phyloP scores from a whole-genome alignment of 2,888 invertebrate species.

The Protonemura montana region DNA sequence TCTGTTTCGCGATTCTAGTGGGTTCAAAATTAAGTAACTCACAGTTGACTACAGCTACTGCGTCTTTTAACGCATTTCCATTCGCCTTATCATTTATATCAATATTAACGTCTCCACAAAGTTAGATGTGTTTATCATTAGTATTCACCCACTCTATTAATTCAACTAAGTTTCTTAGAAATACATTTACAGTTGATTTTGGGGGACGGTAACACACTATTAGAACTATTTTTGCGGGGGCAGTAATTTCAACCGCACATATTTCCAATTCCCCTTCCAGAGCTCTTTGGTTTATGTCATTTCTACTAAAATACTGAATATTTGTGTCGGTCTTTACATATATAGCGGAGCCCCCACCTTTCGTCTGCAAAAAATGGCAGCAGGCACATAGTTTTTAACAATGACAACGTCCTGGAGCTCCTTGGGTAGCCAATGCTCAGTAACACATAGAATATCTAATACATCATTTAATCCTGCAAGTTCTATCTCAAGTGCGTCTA shows the following conservation, averaged over 20 bases:
- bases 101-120: neutral
- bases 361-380: neutral
- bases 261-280: neutral
- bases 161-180: neutral
- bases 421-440: neutral
- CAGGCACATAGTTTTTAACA: neutral
- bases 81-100: neutral
- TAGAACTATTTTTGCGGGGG: neutral
- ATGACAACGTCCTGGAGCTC: neutral
- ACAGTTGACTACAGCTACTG: neutral
- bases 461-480: neutral
- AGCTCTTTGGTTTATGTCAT: neutral
- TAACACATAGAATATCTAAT: neutral
- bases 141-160: neutral
- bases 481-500: neutral
- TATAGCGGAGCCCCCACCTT: neutral
- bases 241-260: neutral
- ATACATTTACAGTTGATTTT: neutral
- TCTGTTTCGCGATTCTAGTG: neutral
- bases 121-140: neutral
- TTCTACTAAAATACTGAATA: neutral
- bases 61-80: neutral
- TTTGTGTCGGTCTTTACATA: neutral
- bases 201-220: neutral
- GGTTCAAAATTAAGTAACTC: neutral